Conservation (phyloP, 2,888 invertebrate species). For the Plebejus melissa region DNA sequence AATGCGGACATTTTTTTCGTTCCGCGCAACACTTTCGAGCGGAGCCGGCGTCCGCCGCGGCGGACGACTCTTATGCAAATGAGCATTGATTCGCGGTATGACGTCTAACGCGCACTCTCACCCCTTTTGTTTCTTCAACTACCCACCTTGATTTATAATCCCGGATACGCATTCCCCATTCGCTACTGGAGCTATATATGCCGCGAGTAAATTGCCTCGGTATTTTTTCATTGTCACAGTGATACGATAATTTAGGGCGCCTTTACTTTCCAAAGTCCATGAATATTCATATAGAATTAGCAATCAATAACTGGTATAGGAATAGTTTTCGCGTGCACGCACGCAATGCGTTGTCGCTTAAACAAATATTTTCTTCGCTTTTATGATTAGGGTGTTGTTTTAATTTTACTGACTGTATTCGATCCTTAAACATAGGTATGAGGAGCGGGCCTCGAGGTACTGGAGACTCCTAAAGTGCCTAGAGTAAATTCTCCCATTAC, state of each 20-base stretch:
- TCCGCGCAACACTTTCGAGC: slow-evolving; percentile 71
- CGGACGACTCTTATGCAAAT: slow-evolving; percentile 72
- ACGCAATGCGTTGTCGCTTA: slow-evolving; percentile 75
- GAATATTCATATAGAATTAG: slow-evolving; percentile 77
- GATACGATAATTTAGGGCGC: slow-evolving; percentile 77
- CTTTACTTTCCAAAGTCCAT: slow-evolving; percentile 71
- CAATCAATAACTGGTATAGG: slow-evolving; percentile 76
- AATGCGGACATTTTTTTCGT: slow-evolving; percentile 67
- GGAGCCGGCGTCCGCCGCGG: slow-evolving; percentile 68
- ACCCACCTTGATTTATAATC: slow-evolving; percentile 76
- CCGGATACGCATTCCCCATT: slow-evolving; percentile 68
- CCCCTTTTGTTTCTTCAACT: slow-evolving; percentile 72
- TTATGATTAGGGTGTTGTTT: slow-evolving; percentile 52
- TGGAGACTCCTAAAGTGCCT: neutral
- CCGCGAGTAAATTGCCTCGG: slow-evolving; percentile 58
- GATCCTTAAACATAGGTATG: neutral
- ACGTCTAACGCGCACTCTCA: slow-evolving; percentile 73
- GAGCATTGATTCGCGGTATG: slow-evolving; percentile 71
- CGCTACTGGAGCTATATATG: slow-evolving; percentile 55
- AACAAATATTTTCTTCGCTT: slow-evolving; percentile 74
- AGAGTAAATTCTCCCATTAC: neutral
- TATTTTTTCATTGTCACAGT: slow-evolving; percentile 73
- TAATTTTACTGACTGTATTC: slow-evolving; percentile 22
- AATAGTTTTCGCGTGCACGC: slow-evolving; percentile 77
- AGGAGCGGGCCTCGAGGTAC: neutral